Conservation (phyloP, 2,797 vertebrate genomes). For the Rhinoraja longicauda region DNA sequence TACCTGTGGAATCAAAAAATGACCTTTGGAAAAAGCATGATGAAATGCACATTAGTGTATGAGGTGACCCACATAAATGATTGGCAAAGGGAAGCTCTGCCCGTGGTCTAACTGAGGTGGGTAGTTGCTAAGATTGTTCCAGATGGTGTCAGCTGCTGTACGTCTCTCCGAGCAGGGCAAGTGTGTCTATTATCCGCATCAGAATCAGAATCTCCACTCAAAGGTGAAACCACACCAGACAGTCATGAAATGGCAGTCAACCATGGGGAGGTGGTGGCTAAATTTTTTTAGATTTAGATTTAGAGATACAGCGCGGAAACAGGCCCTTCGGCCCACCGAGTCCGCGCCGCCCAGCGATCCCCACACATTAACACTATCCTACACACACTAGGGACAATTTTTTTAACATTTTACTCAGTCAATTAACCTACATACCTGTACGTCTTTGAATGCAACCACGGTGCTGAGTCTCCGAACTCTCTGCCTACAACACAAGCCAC, state of each 20-base stretch:
- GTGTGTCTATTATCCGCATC: too few species aligned
- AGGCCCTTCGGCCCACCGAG: too few species aligned
- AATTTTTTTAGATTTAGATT: too few species aligned
- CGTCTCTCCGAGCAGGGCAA: not conserved
- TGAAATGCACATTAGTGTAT: constrained; percentile 50
- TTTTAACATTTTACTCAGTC: too few species aligned
- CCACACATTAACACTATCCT: too few species aligned
- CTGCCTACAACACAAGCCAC: too few species aligned
- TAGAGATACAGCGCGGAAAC: too few species aligned
- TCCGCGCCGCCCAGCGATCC: too few species aligned
- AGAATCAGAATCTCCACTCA: not conserved
- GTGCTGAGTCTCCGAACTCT: not conserved
- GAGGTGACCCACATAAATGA: constrained; percentile 48
- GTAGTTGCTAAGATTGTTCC: constrained; percentile 47
- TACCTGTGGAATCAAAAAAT: not conserved
- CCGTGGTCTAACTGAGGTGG: constrained; percentile 54
- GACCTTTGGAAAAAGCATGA: constrained; percentile 44
- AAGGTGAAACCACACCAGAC: too few species aligned
- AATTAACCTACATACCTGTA: too few species aligned
- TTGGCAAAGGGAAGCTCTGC: constrained; percentile 48
- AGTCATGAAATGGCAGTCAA: not conserved
- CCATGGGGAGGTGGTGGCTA: too few species aligned
- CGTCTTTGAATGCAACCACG: not conserved
- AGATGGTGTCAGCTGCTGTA: not conserved
- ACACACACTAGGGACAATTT: too few species aligned